Percentiles rank a stretch among this genome's conserved stretches.
Evolutionary conservation across 2,888 invertebrate species (phyloP).

Genomic region (Euclidia mi): DNA sequence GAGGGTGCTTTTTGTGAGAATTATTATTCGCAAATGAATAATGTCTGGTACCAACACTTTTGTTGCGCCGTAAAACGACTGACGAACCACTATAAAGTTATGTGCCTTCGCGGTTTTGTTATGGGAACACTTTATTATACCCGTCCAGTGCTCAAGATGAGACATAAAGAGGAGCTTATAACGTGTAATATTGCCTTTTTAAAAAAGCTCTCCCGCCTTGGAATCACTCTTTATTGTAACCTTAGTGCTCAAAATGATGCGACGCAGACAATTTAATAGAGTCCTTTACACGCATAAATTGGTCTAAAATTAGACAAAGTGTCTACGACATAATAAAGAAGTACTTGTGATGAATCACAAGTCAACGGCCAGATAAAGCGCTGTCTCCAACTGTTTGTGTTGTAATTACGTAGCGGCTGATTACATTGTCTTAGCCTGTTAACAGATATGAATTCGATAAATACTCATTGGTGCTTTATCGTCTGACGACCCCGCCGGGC

Average conservation of each 20-base stretch:
- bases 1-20: slow-evolving; percentile 67
- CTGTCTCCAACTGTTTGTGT: slow-evolving; percentile 61
- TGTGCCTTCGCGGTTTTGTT: slow-evolving; percentile 59
- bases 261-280: slow-evolving; percentile 23
- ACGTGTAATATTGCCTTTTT: slow-evolving; percentile 33
- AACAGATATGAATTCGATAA: slow-evolving; percentile 76
- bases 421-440: slow-evolving; percentile 75
- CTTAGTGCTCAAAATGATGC: slow-evolving; percentile 28
- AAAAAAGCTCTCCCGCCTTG: slow-evolving; percentile 26
- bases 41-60: slow-evolving; percentile 56
- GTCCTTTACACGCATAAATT: slow-evolving; percentile 31
- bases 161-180: slow-evolving; percentile 35
- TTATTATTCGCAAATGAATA: slow-evolving; percentile 73
- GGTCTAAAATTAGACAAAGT: slow-evolving; percentile 47
- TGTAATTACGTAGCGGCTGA: slow-evolving; percentile 68
- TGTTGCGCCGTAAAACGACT: slow-evolving; percentile 63
- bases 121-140: slow-evolving; percentile 62
- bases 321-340: slow-evolving; percentile 39
- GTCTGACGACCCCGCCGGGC: slow-evolving; percentile 71
- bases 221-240: slow-evolving; percentile 35
- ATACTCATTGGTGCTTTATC: slow-evolving; percentile 71
- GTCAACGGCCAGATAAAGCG: slow-evolving; percentile 72
- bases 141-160: slow-evolving; percentile 43
- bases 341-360: slow-evolving; percentile 58
- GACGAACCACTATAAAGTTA: slow-evolving; percentile 58